Conservation (phyloP, 1,140 invertebrate species). For the Heliconius eleuchia region DNA sequence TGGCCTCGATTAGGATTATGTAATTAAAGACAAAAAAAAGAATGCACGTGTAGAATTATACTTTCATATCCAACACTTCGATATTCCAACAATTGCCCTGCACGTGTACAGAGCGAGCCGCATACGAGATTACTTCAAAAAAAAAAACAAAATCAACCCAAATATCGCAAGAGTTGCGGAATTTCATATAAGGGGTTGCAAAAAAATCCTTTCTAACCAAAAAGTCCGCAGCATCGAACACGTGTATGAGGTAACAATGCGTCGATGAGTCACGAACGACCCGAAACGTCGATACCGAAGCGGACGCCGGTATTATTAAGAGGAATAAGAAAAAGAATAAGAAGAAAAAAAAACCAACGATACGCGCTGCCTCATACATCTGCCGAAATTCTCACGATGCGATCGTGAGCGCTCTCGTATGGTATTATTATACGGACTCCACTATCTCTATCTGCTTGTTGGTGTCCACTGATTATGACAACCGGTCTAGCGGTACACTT, state of each 20-base stretch:
- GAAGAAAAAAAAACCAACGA: constrained; percentile 61
- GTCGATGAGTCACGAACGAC: constrained; percentile 72
- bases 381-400: constrained; percentile 77
- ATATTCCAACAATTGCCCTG: constrained; percentile 54
- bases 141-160: constrained; percentile 70
- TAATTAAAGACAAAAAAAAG: not conserved
- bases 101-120: constrained; percentile 59
- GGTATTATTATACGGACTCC: constrained; percentile 72
- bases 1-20: not conserved
- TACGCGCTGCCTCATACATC: constrained; percentile 77
- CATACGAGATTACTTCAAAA: constrained; percentile 56
- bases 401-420: constrained; percentile 59
- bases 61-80: constrained; percentile 22
- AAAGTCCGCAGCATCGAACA: constrained; percentile 68
- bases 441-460: constrained; percentile 36
- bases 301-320: constrained; percentile 72
- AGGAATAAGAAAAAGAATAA: constrained; percentile 49
- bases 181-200: constrained; percentile 75
- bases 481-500: constrained; percentile 67
- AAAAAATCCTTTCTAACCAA: constrained; percentile 78
- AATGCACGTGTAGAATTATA: constrained; percentile 25
- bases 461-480: constrained; percentile 67
- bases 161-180: constrained; percentile 80
- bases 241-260: constrained; percentile 74
- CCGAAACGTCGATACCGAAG: constrained; percentile 58